phyloP scores from a whole-genome alignment of 2,797 vertebrate genomes.

The Lacerta viridis region DNA sequence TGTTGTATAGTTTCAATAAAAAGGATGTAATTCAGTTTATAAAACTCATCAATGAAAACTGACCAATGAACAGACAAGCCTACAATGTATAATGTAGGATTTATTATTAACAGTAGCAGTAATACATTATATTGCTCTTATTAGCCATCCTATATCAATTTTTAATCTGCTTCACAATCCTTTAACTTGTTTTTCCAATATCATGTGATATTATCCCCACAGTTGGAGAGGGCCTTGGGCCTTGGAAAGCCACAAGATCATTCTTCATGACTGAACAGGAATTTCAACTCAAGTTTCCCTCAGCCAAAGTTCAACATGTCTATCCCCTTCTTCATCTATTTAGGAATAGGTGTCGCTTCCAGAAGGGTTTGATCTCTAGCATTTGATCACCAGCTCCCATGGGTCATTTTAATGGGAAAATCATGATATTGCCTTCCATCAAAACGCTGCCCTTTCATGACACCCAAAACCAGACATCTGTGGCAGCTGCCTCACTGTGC shows the following conservation, averaged over 20 bases:
- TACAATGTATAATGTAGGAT: background rate
- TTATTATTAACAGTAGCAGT: background rate
- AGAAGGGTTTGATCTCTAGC: background rate
- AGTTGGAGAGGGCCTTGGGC: no score
- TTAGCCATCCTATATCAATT: background rate
- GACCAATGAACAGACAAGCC: background rate
- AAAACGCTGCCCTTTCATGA: no score
- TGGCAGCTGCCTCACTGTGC: no score
- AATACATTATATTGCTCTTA: background rate
- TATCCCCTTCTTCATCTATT: no score
- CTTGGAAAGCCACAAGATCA: background rate
- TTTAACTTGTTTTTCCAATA: background rate
- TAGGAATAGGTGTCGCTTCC: background rate
- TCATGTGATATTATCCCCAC: background rate
- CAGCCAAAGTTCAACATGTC: background rate
- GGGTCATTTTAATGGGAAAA: background rate
- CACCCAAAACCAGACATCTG: no score
- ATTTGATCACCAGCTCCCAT: background rate
- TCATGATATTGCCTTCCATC: background rate
- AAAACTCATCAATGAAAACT: background rate
- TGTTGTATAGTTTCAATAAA: background rate
- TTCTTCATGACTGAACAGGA: background rate
- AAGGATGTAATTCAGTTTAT: constrained; percentile 24
- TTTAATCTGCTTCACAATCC: background rate
- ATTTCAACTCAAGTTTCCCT: background rate